Evolutionary conservation across 2,113 vertebrate species (phyloP).

Genomic region (Neotoma lepida): DNA sequence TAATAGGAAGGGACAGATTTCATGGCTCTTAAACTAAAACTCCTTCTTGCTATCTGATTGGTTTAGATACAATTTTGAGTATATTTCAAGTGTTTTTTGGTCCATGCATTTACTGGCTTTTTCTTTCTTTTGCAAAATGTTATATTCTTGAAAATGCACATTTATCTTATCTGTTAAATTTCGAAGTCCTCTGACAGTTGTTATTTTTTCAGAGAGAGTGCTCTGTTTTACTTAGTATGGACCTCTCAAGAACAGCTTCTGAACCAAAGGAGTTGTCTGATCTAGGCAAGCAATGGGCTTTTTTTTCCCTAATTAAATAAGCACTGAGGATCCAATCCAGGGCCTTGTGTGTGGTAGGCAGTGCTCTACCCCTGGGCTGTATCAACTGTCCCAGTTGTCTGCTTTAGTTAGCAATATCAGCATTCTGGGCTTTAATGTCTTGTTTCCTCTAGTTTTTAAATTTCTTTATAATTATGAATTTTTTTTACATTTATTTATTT

Average conservation of each 20-base stretch:
- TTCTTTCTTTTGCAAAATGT: conserved; percentile 42
- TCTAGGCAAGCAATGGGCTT: not conserved
- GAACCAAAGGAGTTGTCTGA: conserved; percentile 12
- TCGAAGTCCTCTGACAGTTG: conserved; percentile 17
- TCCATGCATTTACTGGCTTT: not conserved
- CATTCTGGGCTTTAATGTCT: not conserved
- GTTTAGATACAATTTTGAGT: conserved; percentile 35
- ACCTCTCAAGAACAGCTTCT: not conserved
- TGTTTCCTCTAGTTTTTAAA: not conserved
- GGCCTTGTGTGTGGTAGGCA: not conserved
- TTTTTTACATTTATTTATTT: not conserved
- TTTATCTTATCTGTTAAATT: conserved; percentile 35
- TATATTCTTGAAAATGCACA: not conserved
- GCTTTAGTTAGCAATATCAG: not conserved
- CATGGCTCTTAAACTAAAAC: not conserved
- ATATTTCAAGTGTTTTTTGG: conserved; percentile 5
- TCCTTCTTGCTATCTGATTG: not conserved
- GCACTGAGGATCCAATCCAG: not conserved
- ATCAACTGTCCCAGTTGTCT: not conserved
- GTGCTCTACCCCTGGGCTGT: not conserved
- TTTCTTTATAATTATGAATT: not conserved
- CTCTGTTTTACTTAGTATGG: not conserved
- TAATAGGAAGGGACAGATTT: not conserved
- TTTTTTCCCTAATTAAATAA: not conserved
- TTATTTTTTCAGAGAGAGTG: conserved; percentile 4